Conservation (phyloP, 1,140 invertebrate genomes). For the Bombyx mori region DNA sequence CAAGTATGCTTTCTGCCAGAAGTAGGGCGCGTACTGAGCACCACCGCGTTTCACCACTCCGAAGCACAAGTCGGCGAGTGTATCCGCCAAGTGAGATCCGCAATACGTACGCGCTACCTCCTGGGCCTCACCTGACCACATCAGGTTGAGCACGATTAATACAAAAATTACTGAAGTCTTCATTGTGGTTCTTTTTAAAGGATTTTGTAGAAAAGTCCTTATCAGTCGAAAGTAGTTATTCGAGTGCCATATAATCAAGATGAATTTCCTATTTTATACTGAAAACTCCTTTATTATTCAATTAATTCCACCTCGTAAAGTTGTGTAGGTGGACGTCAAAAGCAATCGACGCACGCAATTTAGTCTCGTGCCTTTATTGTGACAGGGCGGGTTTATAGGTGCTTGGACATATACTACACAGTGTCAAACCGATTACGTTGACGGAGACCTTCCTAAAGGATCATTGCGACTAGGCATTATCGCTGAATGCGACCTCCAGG, state of each 20-base stretch:
- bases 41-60: conserved; percentile 2
- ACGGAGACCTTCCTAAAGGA: too few relatives aligned
- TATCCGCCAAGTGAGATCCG: conserved; percentile 3
- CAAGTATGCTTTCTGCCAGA: background rate
- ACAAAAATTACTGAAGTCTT: background rate
- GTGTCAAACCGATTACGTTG: too few relatives aligned
- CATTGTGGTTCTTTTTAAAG: background rate
- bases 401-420: too few relatives aligned
- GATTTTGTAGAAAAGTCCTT: background rate
- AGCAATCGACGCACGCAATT: too few relatives aligned
- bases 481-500: too few relatives aligned
- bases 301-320: too few relatives aligned
- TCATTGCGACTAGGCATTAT: too few relatives aligned
- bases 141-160: background rate
- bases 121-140: background rate
- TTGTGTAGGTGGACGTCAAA: too few relatives aligned
- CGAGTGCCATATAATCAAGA: background rate
- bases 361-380: too few relatives aligned
- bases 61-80: conserved; percentile 4
- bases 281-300: too few relatives aligned
- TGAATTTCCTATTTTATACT: background rate
- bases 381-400: too few relatives aligned
- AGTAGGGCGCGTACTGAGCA: background rate
- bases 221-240: background rate
- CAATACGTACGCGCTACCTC: conserved; percentile 2